Evolutionary conservation across 1,140 invertebrate genomes (phyloP).

Genomic region (Danaus melanippus): DNA sequence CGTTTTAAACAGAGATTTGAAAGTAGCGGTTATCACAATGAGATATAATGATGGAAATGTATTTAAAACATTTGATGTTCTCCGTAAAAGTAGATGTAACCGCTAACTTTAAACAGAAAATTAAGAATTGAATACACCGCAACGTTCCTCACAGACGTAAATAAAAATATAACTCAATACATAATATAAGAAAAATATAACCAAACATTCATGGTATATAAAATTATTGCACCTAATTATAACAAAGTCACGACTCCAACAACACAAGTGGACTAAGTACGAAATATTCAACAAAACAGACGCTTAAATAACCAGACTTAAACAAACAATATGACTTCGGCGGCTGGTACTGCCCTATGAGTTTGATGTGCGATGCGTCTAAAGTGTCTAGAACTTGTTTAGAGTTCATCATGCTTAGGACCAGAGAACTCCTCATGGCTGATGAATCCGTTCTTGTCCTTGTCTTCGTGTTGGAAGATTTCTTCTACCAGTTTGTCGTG

Average conservation of each 20-base stretch:
- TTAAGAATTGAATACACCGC: neutral
- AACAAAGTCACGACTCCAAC: conserved; percentile 36
- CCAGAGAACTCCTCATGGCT: conserved; percentile 96
- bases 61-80: too few species aligned
- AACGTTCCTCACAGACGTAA: conserved; percentile 1
- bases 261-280: conserved; percentile 47
- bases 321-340: neutral
- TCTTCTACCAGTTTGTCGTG: conserved; percentile 96
- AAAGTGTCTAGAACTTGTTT: conserved; percentile 51
- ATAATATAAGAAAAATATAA: conserved; percentile 4
- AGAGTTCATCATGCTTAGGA: conserved; percentile 97
- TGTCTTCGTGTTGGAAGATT: conserved; percentile 97
- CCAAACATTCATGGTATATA: conserved; percentile 9
- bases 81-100: too few species aligned
- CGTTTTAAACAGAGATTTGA: too few species aligned
- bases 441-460: conserved; percentile 95
- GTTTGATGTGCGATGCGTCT: neutral
- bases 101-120: too few species aligned
- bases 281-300: conserved; percentile 37
- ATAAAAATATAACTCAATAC: conserved; percentile 2
- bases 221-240: conserved; percentile 25
- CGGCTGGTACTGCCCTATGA: neutral
- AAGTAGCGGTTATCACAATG: too few species aligned
- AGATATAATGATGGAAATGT: too few species aligned
- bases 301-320: conserved; percentile 1